Conservation (phyloP, 2,888 invertebrate genomes). For the Pseudanteris insignis region DNA sequence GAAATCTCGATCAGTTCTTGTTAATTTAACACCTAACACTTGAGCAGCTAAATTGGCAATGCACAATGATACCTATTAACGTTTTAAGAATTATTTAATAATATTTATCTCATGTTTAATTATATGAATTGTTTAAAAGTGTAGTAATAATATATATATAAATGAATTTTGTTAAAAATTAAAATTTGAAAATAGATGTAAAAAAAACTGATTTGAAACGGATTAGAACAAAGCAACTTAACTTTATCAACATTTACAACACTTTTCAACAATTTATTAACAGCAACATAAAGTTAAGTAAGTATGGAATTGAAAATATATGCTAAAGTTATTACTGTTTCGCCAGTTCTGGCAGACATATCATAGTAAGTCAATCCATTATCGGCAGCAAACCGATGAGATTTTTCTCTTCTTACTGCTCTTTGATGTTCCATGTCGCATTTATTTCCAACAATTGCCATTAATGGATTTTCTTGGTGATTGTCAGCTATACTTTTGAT, state of each 20-base stretch:
- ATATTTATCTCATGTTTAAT: background rate
- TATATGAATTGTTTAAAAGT: too few species aligned
- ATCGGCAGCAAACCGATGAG: slow-evolving; percentile 74
- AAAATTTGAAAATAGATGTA: too few species aligned
- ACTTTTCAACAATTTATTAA: too few species aligned
- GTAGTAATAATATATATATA: too few species aligned
- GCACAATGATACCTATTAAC: slow-evolving; percentile 72
- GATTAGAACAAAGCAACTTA: too few species aligned
- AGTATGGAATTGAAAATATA: too few species aligned
- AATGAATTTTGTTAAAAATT: too few species aligned
- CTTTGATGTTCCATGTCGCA: slow-evolving; percentile 80
- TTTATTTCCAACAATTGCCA: slow-evolving; percentile 77
- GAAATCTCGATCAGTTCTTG: slow-evolving; percentile 74
- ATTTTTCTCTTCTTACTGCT: slow-evolving; percentile 73
- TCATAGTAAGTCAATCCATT: slow-evolving; percentile 72
- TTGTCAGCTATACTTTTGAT: slow-evolving; percentile 67
- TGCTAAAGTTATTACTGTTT: slow-evolving; percentile 71
- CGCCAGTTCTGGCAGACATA: slow-evolving; percentile 79
- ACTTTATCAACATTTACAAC: too few species aligned
- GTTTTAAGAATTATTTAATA: slow-evolving; percentile 21
- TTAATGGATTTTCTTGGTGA: slow-evolving; percentile 68
- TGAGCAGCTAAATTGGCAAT: slow-evolving; percentile 79
- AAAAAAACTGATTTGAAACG: too few species aligned
- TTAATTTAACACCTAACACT: slow-evolving; percentile 73
- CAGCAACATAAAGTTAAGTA: too few species aligned